These are phyloP conservation scores for Folsomia manolachei DNA, from an alignment of 2,888 invertebrate genomes.

Conservation along the genomic window DNA sequence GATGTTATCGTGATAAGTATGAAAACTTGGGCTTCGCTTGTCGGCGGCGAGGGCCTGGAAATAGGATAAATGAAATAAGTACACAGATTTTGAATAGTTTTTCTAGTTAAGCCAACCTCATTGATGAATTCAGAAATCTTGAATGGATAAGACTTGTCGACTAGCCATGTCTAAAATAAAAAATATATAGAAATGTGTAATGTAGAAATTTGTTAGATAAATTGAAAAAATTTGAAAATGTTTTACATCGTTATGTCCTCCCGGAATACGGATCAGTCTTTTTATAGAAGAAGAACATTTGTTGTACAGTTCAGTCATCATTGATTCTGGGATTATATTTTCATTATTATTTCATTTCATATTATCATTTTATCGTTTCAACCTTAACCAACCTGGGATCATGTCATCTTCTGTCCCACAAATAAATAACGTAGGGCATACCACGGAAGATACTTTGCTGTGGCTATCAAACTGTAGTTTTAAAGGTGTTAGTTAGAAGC, in stretches of 20 bases:
- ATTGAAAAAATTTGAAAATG: no score
- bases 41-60: neutral
- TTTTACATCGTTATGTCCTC: slow-evolving; percentile 92
- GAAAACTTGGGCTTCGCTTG: slow-evolving; percentile 22
- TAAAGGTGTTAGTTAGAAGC: neutral
- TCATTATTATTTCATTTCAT: no score
- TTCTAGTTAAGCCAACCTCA: slow-evolving; percentile 23
- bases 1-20: slow-evolving; percentile 45
- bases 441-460: slow-evolving; percentile 69
- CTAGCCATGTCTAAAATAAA: slow-evolving; percentile 94
- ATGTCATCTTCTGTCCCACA: slow-evolving; percentile 82
- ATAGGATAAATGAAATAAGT: neutral
- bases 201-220: no score
- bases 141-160: slow-evolving; percentile 66
- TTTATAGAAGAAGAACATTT: slow-evolving; percentile 73
- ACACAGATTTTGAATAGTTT: neutral
- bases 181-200: no score
- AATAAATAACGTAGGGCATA: slow-evolving; percentile 78
- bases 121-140: slow-evolving; percentile 45
- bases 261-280: slow-evolving; percentile 73
- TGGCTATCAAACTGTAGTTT: slow-evolving; percentile 55
- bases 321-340: slow-evolving; percentile 72
- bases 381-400: no score
- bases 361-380: no score
- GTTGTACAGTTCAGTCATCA: slow-evolving; percentile 79